phyloP scores from a whole-genome alignment of 64 coral and sea anemone species.

The Stylophora pistillata region DNA sequence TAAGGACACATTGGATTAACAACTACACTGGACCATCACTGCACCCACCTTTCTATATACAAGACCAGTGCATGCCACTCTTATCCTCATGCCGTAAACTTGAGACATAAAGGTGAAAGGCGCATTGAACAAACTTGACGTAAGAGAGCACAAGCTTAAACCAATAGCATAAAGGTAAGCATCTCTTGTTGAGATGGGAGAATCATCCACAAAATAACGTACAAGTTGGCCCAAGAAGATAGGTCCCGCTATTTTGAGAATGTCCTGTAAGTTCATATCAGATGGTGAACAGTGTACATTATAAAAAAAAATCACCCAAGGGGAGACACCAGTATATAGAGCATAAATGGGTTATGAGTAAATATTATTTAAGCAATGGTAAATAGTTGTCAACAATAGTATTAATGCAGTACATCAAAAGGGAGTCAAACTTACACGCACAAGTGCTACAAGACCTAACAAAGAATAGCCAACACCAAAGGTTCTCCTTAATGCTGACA shows the following conservation, averaged over 20 bases:
- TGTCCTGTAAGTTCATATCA: constrained; percentile 48
- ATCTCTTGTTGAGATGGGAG: constrained; percentile 52
- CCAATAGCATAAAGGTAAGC: constrained; percentile 72
- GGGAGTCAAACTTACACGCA: constrained; percentile 45
- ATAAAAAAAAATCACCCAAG: background rate
- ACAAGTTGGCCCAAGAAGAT: constrained; percentile 63
- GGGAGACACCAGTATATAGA: too few relatives aligned
- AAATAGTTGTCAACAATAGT: background rate
- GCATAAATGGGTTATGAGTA: too few relatives aligned
- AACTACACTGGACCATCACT: too few relatives aligned
- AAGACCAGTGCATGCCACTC: constrained; percentile 70
- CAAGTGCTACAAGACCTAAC: constrained; percentile 52
- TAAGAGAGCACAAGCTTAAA: constrained; percentile 53
- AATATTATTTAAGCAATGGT: background rate
- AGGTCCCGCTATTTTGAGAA: constrained; percentile 42
- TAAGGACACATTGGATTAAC: too few relatives aligned
- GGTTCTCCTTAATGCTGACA: constrained; percentile 35
- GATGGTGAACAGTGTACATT: background rate
- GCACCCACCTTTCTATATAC: constrained; percentile 69
- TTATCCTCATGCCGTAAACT: constrained; percentile 81
- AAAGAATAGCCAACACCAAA: constrained; percentile 64
- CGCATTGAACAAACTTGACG: constrained; percentile 61
- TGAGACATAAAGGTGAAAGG: constrained; percentile 68
- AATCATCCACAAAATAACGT: constrained; percentile 69
- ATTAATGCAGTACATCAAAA: background rate